These are phyloP conservation scores for Micrasema longulum DNA, from an alignment of 1,140 invertebrate genomes.

Conservation along the genomic window DNA sequence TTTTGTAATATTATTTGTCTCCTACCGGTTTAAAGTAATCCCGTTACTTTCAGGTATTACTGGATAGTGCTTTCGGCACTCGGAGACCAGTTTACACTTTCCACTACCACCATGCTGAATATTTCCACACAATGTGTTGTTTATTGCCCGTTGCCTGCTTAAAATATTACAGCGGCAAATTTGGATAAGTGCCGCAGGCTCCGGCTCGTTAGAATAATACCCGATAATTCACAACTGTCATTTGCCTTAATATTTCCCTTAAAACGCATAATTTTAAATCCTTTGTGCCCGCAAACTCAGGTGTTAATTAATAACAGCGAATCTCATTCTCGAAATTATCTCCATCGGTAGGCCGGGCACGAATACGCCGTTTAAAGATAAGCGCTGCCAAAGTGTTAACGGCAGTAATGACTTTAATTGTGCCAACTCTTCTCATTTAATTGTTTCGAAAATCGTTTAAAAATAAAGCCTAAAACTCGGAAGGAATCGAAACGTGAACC, in stretches of 20 bases:
- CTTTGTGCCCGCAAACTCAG: slow-evolving; percentile 36
- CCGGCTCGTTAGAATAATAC: slow-evolving; percentile 36
- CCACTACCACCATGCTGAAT: slow-evolving; percentile 19
- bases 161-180: slow-evolving; percentile 31
- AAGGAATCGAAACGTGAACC: neutral
- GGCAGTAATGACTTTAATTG: slow-evolving; percentile 24
- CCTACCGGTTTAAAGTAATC: no score
- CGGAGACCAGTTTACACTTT: no score
- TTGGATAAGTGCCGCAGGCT: slow-evolving; percentile 34
- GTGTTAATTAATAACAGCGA: slow-evolving; percentile 39
- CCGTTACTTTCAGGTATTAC: no score
- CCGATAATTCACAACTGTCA: slow-evolving; percentile 40
- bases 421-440: slow-evolving; percentile 21
- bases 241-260: slow-evolving; percentile 43
- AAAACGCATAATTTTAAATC: slow-evolving; percentile 45
- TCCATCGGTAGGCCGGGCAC: slow-evolving; percentile 19
- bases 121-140: slow-evolving; percentile 40
- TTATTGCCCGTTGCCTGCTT: slow-evolving; percentile 30
- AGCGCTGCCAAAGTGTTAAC: slow-evolving; percentile 4
- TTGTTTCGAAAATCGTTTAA: slow-evolving; percentile 16
- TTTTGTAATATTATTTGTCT: no score
- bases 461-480: slow-evolving; percentile 18
- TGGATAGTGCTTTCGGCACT: no score
- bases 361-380: slow-evolving; percentile 18
- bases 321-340: slow-evolving; percentile 35